Evolutionary conservation across 2,797 vertebrate genomes (phyloP).

Genomic region (Enteromius fasciolatus): DNA sequence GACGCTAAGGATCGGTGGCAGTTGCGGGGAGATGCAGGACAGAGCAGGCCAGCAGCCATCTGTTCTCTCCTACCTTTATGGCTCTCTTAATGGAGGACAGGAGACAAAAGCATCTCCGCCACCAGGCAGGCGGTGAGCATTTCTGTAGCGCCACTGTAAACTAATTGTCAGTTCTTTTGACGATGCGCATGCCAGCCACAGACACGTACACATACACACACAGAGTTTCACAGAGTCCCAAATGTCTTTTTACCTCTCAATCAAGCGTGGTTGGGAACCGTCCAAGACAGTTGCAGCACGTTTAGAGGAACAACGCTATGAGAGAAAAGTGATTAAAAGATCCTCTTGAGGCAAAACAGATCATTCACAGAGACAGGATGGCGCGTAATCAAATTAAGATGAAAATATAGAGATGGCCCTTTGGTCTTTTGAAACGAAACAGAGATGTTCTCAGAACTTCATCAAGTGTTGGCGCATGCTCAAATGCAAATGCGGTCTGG

Average conservation of each 20-base stretch:
- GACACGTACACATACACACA: neutral
- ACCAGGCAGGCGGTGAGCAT: slow-evolving; percentile 66
- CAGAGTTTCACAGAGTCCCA: slow-evolving; percentile 62
- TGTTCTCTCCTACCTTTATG: slow-evolving; percentile 92
- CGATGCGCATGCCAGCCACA: slow-evolving; percentile 52
- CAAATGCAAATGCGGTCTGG: slow-evolving; percentile 52
- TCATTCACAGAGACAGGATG: slow-evolving; percentile 79
- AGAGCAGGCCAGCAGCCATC: slow-evolving; percentile 93
- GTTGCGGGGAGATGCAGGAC: slow-evolving; percentile 91
- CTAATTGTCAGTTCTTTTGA: slow-evolving; percentile 76
- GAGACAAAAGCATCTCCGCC: slow-evolving; percentile 84
- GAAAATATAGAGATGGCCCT: slow-evolving; percentile 68
- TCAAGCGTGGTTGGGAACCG: slow-evolving; percentile 76
- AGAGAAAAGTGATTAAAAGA: slow-evolving; percentile 83
- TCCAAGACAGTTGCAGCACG: slow-evolving; percentile 77
- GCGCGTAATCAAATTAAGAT: slow-evolving; percentile 83
- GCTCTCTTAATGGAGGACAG: slow-evolving; percentile 92
- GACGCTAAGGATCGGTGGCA: slow-evolving; percentile 91
- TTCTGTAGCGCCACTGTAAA: slow-evolving; percentile 67
- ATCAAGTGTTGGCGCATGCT: slow-evolving; percentile 66
- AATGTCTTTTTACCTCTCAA: slow-evolving; percentile 80
- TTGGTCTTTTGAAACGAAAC: slow-evolving; percentile 73
- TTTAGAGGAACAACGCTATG: slow-evolving; percentile 80
- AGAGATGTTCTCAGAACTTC: slow-evolving; percentile 66
- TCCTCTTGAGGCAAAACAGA: slow-evolving; percentile 82